These are phyloP conservation scores for Sarcophaga caerulescens DNA, from an alignment of 2,888 invertebrate genomes.

Conservation along the genomic window DNA sequence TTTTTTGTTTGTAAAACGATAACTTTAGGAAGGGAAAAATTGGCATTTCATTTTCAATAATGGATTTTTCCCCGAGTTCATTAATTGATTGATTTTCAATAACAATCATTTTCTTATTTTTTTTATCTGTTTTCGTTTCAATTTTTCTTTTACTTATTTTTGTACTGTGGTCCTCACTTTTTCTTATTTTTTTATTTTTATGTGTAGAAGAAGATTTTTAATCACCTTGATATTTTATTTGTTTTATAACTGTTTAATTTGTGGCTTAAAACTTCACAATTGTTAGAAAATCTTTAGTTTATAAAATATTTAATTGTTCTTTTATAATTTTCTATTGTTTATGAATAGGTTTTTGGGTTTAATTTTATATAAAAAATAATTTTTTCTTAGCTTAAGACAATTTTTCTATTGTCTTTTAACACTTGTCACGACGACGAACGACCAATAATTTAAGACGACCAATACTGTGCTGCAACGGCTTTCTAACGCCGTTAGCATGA, in stretches of 20 bases:
- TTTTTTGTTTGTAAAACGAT: too few relatives aligned
- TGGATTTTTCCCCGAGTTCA: conserved; percentile 17
- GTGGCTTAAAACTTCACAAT: neutral
- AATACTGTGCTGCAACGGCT: neutral
- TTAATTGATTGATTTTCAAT: conserved; percentile 62
- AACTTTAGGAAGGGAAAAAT: too few relatives aligned
- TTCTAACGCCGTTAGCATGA: neutral
- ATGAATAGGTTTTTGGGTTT: conserved; percentile 4
- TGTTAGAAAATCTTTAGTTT: conserved; percentile 17
- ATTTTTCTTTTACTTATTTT: conserved; percentile 24
- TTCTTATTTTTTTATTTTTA: conserved; percentile 58
- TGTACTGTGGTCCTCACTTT: conserved; percentile 46
- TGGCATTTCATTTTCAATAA: too few relatives aligned
- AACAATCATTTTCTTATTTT: conserved; percentile 23
- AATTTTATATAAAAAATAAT: conserved; percentile 48
- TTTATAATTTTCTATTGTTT: conserved; percentile 2
- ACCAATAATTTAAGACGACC: neutral
- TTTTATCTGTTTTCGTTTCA: conserved; percentile 10
- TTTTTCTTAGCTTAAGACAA: conserved; percentile 25
- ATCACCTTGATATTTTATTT: conserved; percentile 62
- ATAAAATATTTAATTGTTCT: conserved; percentile 16
- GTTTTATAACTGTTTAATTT: conserved; percentile 56
- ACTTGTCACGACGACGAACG: conserved; percentile 64
- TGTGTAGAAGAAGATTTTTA: conserved; percentile 23
- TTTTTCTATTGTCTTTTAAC: conserved; percentile 36